Evolutionary conservation across 2,888 invertebrate species (phyloP).

Genomic region (Acleris laterana): DNA sequence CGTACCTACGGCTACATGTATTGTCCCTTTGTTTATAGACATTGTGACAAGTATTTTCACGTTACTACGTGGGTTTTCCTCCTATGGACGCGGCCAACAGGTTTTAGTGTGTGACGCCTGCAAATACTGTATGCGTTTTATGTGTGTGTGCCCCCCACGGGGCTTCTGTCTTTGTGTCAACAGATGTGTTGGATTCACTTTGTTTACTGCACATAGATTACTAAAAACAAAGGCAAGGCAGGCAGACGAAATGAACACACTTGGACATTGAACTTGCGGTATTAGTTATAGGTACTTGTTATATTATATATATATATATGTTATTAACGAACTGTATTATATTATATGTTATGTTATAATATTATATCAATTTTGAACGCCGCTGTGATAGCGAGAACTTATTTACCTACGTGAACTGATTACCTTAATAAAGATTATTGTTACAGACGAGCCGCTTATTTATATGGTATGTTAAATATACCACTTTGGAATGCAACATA

Average conservation of each 20-base stretch:
- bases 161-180: too few relatives aligned
- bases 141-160: not conserved
- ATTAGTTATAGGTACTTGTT: not conserved
- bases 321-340: not conserved
- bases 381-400: too few relatives aligned
- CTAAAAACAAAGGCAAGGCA: not conserved
- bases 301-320: too few relatives aligned
- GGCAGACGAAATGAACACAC: not conserved
- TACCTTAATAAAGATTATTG: not conserved
- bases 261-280: not conserved
- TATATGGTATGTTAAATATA: not conserved
- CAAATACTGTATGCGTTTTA: not conserved
- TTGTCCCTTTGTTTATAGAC: slow-evolving; percentile 34
- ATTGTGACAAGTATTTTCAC: slow-evolving; percentile 28
- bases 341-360: not conserved
- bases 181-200: too few relatives aligned
- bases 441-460: not conserved
- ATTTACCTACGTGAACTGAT: not conserved
- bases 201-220: too few relatives aligned
- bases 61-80: slow-evolving; percentile 31
- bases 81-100: slow-evolving; percentile 2
- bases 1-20: slow-evolving; percentile 38
- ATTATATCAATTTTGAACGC: not conserved
- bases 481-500: not conserved
- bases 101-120: slow-evolving; percentile 13